Evolutionary conservation across 2,797 vertebrate genomes (phyloP).

Genomic region (Gastrophryne carolinensis): DNA sequence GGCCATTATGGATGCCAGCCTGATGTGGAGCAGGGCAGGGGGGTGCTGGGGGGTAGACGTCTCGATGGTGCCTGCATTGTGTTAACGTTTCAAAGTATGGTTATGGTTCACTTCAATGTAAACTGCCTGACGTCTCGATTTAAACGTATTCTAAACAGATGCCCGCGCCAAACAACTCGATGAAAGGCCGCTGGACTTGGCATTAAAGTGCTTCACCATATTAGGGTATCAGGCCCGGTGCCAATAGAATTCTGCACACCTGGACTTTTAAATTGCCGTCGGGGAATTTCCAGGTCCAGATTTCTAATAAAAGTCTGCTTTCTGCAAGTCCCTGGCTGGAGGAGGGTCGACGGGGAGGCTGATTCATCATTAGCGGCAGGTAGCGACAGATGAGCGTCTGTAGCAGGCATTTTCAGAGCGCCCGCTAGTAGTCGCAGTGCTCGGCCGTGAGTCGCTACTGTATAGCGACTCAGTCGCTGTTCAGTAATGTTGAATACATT

Average conservation of each 20-base stretch:
- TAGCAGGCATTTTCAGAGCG: too few species aligned
- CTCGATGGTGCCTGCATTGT: constrained; percentile 55
- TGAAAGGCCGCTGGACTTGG: constrained; percentile 68
- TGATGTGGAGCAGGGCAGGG: background rate
- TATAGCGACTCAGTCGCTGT: too few species aligned
- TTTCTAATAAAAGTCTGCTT: constrained; percentile 46
- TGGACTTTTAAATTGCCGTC: constrained; percentile 28
- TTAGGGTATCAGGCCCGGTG: constrained; percentile 70
- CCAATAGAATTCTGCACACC: constrained; percentile 56
- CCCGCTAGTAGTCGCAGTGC: too few species aligned
- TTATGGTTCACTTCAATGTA: constrained; percentile 44
- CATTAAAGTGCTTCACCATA: constrained; percentile 73
- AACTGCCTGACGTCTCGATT: constrained; percentile 37
- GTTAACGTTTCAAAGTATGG: constrained; percentile 48
- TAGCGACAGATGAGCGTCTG: constrained; percentile 5
- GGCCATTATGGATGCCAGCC: constrained; percentile 50
- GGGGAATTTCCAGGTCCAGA: background rate
- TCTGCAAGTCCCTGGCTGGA: constrained; percentile 54
- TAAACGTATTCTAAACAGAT: constrained; percentile 62
- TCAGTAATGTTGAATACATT: too few species aligned
- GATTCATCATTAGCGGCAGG: too few species aligned
- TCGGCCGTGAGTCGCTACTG: too few species aligned
- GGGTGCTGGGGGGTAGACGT: background rate
- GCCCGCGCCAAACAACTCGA: constrained; percentile 60
- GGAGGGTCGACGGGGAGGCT: constrained; percentile 52